A percentile compares a stretch with the other conserved stretches of the same genome.
Evolutionary conservation across 2,888 invertebrate species (phyloP).

Genomic region (Escarpia spicata): DNA sequence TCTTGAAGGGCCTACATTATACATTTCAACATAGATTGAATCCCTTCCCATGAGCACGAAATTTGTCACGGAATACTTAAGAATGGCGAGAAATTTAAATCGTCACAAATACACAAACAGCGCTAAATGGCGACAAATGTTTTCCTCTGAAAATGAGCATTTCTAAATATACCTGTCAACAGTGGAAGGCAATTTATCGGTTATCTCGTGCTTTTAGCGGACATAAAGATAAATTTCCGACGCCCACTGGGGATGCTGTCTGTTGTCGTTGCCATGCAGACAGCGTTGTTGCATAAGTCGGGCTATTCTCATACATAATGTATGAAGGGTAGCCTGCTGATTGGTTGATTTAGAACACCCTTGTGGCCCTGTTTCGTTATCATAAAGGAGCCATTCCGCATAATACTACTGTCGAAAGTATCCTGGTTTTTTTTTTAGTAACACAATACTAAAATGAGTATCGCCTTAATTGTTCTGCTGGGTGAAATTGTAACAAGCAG

Average conservation of each 20-base stretch:
- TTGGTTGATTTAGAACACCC: neutral
- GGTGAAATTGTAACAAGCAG: neutral
- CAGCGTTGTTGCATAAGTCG: neutral
- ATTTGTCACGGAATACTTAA: neutral
- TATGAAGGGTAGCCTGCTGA: constrained; percentile 14
- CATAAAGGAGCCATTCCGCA: neutral
- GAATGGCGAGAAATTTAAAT: neutral
- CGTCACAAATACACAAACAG: neutral
- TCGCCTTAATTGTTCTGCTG: neutral
- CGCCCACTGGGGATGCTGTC: neutral
- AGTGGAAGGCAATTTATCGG: neutral
- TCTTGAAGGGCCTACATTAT: neutral
- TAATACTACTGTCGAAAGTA: neutral
- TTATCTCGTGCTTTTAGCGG: neutral
- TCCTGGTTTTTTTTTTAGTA: neutral
- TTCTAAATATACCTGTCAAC: neutral
- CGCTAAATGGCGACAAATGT: neutral
- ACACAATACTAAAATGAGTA: neutral
- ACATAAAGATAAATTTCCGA: neutral
- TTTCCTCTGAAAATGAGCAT: neutral
- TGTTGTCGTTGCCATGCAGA: neutral
- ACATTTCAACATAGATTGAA: neutral
- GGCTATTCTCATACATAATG: neutral
- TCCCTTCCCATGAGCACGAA: neutral
- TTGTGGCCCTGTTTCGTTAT: neutral